Base-by-base conservation (phyloP, 2,888 invertebrate species). In the Fissipunctia ypsillon region DNA sequence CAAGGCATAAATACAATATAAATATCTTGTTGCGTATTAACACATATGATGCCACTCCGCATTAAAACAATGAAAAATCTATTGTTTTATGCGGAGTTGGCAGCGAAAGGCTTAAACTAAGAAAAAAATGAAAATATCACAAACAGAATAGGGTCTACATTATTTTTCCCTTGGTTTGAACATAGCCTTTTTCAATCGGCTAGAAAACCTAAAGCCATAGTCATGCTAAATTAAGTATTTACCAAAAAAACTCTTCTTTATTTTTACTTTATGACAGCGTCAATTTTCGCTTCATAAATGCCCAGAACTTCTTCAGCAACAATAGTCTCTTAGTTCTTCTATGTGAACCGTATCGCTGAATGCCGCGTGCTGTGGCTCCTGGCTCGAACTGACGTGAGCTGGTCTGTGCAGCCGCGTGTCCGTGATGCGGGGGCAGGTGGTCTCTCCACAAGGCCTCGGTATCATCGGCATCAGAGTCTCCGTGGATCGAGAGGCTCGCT, bases 401-500 rank as follows among this genome's bases (percentile, higher is more conserved):
- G 94, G 88, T 95, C 91, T 96, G 97, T 96, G 94, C 97, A 99
- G 99, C 97, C 99, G 99, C 94, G 99, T 99, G 91, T 99, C 99
- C 91, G 99, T 99, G 94, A 99, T 99, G 97, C 97, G 99, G 92
- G 99, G 99, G 87, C 98, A 99, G 96, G 99, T 99, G 91, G 97
- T 99, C 87, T 98, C 99, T 80, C 98, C 98, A 78, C 99, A 99
- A 96, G 99, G 99, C 84, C 97, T 99, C 87, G 99, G 99, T 87
- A 98, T 99, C 96, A 98, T 99, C 93, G 99, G 99, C 92, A 99
- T 99, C 93, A 97, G 99, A 87, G 99, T 99, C 76, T 99, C 99
- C 81, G 99, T 99, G 89, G 99, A 99, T 96, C 97, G 98, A 83
- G 99, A 99, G 94, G 98, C 99, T 64, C 97, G 98, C 88, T 99